Base-by-base conservation (phyloP, 2,888 invertebrate species). In the Thelaira solivaga region DNA sequence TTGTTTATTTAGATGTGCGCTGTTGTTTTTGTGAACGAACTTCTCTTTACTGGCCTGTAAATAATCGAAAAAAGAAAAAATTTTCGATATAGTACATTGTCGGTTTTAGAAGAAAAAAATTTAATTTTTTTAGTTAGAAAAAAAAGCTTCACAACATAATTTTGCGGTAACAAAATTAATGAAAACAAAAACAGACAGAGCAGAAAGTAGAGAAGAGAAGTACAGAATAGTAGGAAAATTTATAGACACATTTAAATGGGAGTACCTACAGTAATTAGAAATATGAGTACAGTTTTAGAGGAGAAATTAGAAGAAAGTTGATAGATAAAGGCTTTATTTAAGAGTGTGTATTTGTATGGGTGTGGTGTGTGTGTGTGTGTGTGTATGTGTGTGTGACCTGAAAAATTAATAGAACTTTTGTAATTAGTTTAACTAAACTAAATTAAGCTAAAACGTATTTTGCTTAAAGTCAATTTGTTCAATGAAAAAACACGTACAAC, bases 41-140 rank as follows among this genome's bases (percentile, higher is more conserved):
- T 78, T 73, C 75, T 73, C 76, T 76, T 57, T 68, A 75, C 61
- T 71, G 78, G 74, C 78, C 78, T 78, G 78, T 26, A 78, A 78
- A 71, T 69, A 78, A 71, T 71, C 53, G 69, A 78, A 78, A 77
- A 67, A 61, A 59, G 69, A 78, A 74, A 74, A 73, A 74, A 74
- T 53, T 65, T 78, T 69, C 73, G 59, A 71, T 78, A 61, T 53
- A 71, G 62, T n/a, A n/a, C n/a, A n/a, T 78, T 73, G 65, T 65
- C 26, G 64, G 51, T 69, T 59, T 57, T 39, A 59, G n/a, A n/a
- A 29, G 41, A 47, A 71, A 62, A n/a, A n/a, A n/a, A n/a, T n/a
- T n/a, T n/a, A n/a, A n/a, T n/a, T 47, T 55, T 67, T 65, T 29
- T 13, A 11, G 22, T 53, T 41, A 41, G 29, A 64, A 73, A 59